A percentile compares a stretch with the other conserved stretches of the same genome.
phyloP scores from a whole-genome alignment of 2,113 vertebrate genomes.

The Rhea pennata region DNA sequence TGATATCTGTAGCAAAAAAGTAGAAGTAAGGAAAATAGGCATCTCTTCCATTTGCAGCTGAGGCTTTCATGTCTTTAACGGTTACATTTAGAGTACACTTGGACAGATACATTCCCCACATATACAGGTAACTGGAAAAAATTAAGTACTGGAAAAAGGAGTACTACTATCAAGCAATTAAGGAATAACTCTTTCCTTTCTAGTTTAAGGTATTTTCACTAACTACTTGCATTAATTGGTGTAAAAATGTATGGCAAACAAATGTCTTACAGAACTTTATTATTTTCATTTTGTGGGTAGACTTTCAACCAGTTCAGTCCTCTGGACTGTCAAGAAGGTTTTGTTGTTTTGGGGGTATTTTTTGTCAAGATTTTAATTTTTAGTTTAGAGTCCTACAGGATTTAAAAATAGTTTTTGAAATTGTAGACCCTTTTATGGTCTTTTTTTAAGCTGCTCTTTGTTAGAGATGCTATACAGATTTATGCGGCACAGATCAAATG shows the following conservation, averaged over 20 bases:
- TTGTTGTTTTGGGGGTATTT: not conserved
- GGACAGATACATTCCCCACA: not conserved
- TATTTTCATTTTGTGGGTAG: not conserved
- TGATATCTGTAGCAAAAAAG: not conserved
- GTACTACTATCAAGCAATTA: not conserved
- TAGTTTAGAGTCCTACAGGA: not conserved
- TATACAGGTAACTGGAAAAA: not conserved
- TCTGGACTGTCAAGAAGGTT: not conserved
- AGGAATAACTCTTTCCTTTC: not conserved
- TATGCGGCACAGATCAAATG: not conserved
- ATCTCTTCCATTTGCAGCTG: not conserved
- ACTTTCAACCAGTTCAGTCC: not conserved
- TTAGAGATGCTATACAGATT: not conserved
- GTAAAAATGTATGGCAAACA: not conserved
- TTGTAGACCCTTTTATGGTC: not conserved
- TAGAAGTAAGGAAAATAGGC: not conserved
- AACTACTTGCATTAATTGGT: not conserved
- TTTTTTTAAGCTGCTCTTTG: not conserved
- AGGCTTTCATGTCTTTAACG: not conserved
- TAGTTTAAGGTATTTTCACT: not conserved
- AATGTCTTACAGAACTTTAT: not conserved
- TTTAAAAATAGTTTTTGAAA: not conserved
- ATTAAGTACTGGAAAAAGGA: no score
- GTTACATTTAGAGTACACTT: not conserved
- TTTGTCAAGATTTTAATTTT: not conserved